A percentile compares a stretch with the other conserved stretches of the same genome.
Evolutionary conservation across 1,140 invertebrate species (phyloP).

Genomic region (Octopus sinensis): DNA sequence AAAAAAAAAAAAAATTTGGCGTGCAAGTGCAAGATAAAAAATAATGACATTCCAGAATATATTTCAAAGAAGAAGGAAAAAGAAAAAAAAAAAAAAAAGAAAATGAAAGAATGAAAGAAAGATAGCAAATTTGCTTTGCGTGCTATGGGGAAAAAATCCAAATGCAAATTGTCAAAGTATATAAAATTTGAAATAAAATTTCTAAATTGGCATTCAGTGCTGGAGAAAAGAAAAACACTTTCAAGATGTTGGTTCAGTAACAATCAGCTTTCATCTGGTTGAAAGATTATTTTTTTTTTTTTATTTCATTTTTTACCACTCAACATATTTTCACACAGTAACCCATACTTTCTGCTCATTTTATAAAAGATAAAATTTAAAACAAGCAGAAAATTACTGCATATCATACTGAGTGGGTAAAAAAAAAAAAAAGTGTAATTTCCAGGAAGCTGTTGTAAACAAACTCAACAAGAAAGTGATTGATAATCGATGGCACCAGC

Average conservation of each 20-base stretch:
- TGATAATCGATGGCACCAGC: background rate
- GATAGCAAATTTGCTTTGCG: conserved; percentile 5
- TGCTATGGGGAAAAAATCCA: background rate
- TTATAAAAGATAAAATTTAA: no score
- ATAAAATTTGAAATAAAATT: background rate
- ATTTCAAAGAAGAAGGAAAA: conserved; percentile 14
- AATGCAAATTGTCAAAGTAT: background rate
- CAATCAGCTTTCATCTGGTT: no score
- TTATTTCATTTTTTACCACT: no score
- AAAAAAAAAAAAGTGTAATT: no score
- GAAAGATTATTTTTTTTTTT: no score
- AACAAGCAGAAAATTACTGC: no score
- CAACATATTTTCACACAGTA: no score
- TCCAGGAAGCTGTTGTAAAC: background rate
- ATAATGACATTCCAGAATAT: background rate
- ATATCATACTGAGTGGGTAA: no score
- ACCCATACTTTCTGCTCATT: no score
- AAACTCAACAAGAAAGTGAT: background rate
- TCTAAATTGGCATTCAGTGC: conserved; percentile 10
- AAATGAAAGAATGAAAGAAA: conserved; percentile 14
- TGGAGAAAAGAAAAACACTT: conserved; percentile 5
- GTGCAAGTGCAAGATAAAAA: background rate
- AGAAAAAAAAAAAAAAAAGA: conserved; percentile 18
- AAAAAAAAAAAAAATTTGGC: background rate
- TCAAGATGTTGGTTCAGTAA: background rate